Evolutionary conservation across 1,140 invertebrate species (phyloP).

Genomic region (Drosophila serrata): DNA sequence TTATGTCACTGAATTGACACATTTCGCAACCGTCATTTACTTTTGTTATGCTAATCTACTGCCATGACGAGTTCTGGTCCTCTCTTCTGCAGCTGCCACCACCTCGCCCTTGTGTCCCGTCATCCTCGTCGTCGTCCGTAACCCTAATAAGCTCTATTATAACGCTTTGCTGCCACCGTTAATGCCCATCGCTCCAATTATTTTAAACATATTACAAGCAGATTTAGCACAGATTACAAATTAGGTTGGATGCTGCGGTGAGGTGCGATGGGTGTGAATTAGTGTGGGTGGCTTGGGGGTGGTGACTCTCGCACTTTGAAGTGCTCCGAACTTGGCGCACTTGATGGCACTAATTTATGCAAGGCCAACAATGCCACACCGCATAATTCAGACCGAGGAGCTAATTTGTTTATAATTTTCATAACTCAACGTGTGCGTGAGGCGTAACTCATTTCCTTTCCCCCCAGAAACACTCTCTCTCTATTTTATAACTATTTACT

Average conservation of each 20-base stretch:
- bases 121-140: constrained; percentile 17
- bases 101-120: constrained; percentile 1
- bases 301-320: constrained; percentile 37
- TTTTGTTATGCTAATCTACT: constrained; percentile 62
- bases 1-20: constrained; percentile 37
- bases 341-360: constrained; percentile 77
- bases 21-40: constrained; percentile 55
- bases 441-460: constrained; percentile 61
- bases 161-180: constrained; percentile 61
- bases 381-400: constrained; percentile 67
- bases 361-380: constrained; percentile 66
- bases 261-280: constrained; percentile 11
- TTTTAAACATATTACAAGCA: constrained; percentile 83
- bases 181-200: constrained; percentile 75
- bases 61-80: constrained; percentile 8
- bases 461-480: constrained; percentile 4
- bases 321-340: constrained; percentile 54
- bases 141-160: constrained; percentile 69
- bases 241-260: constrained; percentile 24
- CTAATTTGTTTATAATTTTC: constrained; percentile 84
- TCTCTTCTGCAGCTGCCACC: constrained; percentile 13
- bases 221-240: constrained; percentile 76
- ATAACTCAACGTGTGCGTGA: constrained; percentile 73
- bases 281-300: constrained; percentile 2
- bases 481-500: constrained; percentile 38